These are phyloP conservation scores for Heterocephalus glaber DNA, from an alignment of 2,113 vertebrate species.

Conservation along the genomic window DNA sequence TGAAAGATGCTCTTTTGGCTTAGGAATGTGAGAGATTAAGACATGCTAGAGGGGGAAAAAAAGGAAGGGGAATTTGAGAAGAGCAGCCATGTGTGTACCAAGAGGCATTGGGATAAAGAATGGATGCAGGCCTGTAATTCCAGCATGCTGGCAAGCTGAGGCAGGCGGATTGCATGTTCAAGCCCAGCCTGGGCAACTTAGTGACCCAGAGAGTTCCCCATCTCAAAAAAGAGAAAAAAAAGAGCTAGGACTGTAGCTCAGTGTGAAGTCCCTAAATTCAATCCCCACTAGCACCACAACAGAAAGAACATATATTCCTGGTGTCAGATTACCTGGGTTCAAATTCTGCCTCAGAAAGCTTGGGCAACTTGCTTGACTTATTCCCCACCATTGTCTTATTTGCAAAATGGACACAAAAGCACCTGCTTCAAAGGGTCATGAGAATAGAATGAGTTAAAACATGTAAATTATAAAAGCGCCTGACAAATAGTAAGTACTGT, in stretches of 20 bases:
- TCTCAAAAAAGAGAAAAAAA: not conserved
- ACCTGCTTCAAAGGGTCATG: not conserved
- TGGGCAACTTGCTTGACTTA: not conserved
- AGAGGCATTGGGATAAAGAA: not conserved
- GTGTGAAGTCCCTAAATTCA: not conserved
- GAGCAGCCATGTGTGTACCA: not conserved
- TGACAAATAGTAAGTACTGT: too few species aligned
- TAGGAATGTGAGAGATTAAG: not conserved
- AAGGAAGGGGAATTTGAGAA: not conserved
- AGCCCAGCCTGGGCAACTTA: not conserved
- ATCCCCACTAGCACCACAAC: not conserved
- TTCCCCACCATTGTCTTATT: not conserved
- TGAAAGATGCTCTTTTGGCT: not conserved
- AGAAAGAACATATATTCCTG: not conserved
- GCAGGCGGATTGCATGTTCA: not conserved
- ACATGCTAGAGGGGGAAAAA: not conserved
- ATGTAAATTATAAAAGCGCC: not conserved
- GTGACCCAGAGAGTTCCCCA: not conserved
- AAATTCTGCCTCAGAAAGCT: not conserved
- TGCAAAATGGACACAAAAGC: not conserved
- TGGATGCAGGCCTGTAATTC: not conserved
- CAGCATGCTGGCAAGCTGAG: not conserved
- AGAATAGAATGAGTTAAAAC: not conserved
- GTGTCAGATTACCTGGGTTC: not conserved
- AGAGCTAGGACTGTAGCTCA: not conserved